These are phyloP conservation scores for Ibidorhyncha struthersii DNA, from an alignment of 2,113 vertebrate species.

Conservation along the genomic window DNA sequence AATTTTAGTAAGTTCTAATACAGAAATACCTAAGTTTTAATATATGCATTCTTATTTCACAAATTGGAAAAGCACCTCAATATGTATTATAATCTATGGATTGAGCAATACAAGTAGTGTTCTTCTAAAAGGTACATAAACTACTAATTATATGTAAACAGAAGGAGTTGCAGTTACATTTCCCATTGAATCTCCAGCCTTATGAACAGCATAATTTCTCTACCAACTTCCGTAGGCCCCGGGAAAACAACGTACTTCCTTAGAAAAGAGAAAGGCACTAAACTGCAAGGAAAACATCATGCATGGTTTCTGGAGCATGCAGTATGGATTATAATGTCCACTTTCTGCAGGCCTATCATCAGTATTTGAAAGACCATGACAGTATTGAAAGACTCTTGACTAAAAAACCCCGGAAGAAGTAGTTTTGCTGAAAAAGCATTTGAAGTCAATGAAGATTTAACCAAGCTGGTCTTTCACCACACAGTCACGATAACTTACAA, in stretches of 20 bases:
- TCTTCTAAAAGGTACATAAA: neutral
- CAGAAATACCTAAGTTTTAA: neutral
- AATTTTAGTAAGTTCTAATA: neutral
- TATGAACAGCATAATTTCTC: neutral
- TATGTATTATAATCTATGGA: neutral
- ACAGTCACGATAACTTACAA: neutral
- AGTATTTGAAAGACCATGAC: neutral
- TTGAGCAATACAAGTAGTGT: neutral
- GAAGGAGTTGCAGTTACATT: neutral
- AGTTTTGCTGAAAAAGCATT: neutral
- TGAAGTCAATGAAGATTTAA: neutral
- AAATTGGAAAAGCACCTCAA: neutral
- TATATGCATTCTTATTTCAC: neutral
- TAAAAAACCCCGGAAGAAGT: neutral
- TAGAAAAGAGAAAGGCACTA: neutral
- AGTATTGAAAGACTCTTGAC: neutral
- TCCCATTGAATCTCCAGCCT: neutral
- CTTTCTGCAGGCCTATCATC: neutral
- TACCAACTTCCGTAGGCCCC: neutral
- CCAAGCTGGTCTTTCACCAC: neutral
- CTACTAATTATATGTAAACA: neutral
- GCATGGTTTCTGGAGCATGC: neutral
- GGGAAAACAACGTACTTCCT: neutral
- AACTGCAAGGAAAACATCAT: neutral
- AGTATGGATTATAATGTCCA: accelerated